Base-by-base conservation (phyloP, 2,113 vertebrate genomes). In the Rhegmatorhina hoffmannsi region DNA sequence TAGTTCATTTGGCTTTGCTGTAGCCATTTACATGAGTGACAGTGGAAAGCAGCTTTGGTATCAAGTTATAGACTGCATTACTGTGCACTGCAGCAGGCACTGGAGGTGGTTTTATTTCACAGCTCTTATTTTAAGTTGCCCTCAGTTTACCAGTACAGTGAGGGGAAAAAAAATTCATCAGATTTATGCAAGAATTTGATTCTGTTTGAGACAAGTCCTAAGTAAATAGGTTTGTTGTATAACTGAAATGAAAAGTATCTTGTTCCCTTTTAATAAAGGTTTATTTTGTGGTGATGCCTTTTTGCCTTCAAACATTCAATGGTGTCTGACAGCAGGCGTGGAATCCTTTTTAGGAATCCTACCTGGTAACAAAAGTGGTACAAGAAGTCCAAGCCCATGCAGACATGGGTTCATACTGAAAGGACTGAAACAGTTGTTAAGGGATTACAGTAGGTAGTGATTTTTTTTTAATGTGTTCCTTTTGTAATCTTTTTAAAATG, bases 1-100 rank as follows among this genome's bases (percentile, higher is more conserved):
- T 55, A 92, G 82, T 84, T 88, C 72, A 56, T 86, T 95, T 93
- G 84, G 78, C 87, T 91, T 77, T 58, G 82, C 82, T 88, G 68
- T n/a, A 76, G 34, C 50, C 47, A 21, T 88, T 83, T 90, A 74
- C 75, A 59, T 6, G 34, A 93, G 72, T 68, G 74, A 67, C 9
- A 60, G 63, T 59, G 64, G 78, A 68, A 77, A 67, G 53, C 49
- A 80, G 72, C 36, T 38, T 63, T 36, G 16, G 80, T 33, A 49
- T 82, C 62, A 40, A 26, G 43, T 20, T 69, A 44, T 7, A 36
- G 64, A 1, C 36, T 83, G 75, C 55, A 24, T 34, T 67, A 62
- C 63, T 63, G 56, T 15, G 18, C 12, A 1, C 53, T 89, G 49
- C n/a, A 95, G 28, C 50, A 34, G 43, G 58, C 64, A 36, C 58